Base-by-base conservation (phyloP, 2,888 invertebrate species). In the Patella ulyssiponensis region DNA sequence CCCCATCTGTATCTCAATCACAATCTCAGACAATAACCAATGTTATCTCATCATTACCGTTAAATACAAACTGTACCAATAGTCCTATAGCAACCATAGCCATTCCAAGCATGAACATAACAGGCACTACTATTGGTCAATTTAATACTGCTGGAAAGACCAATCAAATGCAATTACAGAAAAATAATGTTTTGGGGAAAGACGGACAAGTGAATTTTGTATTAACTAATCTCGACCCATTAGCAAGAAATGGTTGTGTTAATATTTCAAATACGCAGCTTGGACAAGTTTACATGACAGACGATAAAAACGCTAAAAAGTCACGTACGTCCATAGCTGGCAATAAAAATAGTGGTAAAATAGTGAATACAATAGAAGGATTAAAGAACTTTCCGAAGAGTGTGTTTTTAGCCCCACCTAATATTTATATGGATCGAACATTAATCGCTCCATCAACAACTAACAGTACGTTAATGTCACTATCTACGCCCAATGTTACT, bases 221-320 rank as follows among this genome's bases (percentile, higher is more conserved):
- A 69, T 73, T 83, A 17, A 83, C 88, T 11, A 85, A 86, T 17
- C 82, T 88, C 20, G 87, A 88, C 74, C 84, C 84, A 56, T 83
- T 83, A 73, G 83, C 86, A 20, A 81, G 87, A 69, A 89, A 89
- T 76, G 89, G 89, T 20, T 86, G 85, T 79, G 82, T 89, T 20
- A 88, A 88, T 79, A 85, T 88, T 33, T 83, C 86, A 11, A 83
- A 81, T 71, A 82, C 87, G 23, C 87, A 86, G 76, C 74, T 86
- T 17, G 81, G 83, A 56, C 86, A 86, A 54, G 54, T 86, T 14
- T 76, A 78, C 71, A 73, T 77, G 15, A 73, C 76, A 11, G 79
- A 78, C 23, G 79, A 81, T 44, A 78, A 81, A 72, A 81, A 77
- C 80, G 33, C 74, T 20, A 76, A 77, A 64, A 71, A 82, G 80